Evolutionary conservation across 2,797 vertebrate species (phyloP).

Genomic region (Malacoraja senta): DNA sequence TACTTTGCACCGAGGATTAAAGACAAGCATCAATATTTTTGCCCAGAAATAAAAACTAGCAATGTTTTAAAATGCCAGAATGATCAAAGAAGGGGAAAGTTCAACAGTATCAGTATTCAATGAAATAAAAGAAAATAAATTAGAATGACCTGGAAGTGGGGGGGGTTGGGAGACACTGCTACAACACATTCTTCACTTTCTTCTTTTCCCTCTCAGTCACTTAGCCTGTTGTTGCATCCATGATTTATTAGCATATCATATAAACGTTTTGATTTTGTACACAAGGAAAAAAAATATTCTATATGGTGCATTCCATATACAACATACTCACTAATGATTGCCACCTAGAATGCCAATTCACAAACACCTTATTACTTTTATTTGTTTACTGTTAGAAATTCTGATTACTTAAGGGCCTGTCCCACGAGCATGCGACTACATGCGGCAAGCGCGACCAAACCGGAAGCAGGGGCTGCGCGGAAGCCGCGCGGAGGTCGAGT

Average conservation of each 20-base stretch:
- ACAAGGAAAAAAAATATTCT: neutral
- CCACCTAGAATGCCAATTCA: neutral
- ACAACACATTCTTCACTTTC: neutral
- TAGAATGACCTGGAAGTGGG: conserved; percentile 36
- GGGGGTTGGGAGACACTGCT: neutral
- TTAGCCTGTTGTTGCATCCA: neutral
- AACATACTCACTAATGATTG: neutral
- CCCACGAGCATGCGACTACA: no score
- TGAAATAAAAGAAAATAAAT: conserved; percentile 54
- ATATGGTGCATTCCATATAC: neutral
- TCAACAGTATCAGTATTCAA: conserved; percentile 64
- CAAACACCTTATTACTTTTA: neutral
- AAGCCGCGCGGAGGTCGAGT: no score
- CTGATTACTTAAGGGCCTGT: no score
- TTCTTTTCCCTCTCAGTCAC: neutral
- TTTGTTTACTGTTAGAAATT: neutral
- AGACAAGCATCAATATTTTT: neutral
- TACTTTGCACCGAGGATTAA: neutral
- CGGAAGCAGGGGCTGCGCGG: no score
- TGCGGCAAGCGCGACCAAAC: no score
- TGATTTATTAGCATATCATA: neutral
- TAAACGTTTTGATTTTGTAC: conserved; percentile 13
- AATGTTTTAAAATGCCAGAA: conserved; percentile 44
- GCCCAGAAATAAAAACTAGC: conserved; percentile 13
- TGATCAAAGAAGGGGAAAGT: conserved; percentile 62